Conservation (phyloP, 2,797 vertebrate genomes). For the Valencia hispanica region DNA sequence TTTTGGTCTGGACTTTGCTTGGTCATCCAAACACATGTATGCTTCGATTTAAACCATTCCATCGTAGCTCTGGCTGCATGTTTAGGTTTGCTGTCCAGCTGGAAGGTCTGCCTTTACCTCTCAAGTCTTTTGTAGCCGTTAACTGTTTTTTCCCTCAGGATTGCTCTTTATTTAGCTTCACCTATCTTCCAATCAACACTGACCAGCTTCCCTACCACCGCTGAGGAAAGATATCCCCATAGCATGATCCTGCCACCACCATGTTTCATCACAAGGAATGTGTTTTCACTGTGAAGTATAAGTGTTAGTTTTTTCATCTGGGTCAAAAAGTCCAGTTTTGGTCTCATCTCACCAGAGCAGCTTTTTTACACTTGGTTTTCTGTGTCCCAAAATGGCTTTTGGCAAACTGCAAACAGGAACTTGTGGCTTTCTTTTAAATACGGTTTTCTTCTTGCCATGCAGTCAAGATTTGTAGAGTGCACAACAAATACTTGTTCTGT, state of each 20-base stretch:
- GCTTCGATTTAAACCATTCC: neutral
- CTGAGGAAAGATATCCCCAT: neutral
- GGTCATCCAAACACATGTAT: neutral
- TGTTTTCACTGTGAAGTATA: conserved; percentile 5
- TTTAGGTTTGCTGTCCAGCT: neutral
- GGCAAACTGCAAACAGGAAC: neutral
- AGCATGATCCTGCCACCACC: neutral
- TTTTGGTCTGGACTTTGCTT: neutral
- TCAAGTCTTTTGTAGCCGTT: neutral
- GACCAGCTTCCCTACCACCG: neutral
- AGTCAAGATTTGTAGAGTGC: neutral
- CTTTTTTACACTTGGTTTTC: neutral
- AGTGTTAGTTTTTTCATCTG: neutral
- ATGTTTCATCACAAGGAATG: too few species aligned
- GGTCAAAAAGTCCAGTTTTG: neutral
- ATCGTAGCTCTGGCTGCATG: neutral
- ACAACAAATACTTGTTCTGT: neutral
- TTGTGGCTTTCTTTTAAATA: neutral
- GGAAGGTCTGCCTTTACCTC: neutral
- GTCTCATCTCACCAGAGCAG: neutral
- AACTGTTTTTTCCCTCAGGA: neutral
- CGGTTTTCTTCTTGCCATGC: neutral
- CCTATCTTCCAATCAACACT: neutral
- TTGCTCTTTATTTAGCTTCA: neutral
- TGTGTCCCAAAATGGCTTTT: neutral